Evolutionary conservation across 1,140 invertebrate species (phyloP), one percentile per base, ranked within the genome.

Genomic region (Aricia agestis): DNA sequence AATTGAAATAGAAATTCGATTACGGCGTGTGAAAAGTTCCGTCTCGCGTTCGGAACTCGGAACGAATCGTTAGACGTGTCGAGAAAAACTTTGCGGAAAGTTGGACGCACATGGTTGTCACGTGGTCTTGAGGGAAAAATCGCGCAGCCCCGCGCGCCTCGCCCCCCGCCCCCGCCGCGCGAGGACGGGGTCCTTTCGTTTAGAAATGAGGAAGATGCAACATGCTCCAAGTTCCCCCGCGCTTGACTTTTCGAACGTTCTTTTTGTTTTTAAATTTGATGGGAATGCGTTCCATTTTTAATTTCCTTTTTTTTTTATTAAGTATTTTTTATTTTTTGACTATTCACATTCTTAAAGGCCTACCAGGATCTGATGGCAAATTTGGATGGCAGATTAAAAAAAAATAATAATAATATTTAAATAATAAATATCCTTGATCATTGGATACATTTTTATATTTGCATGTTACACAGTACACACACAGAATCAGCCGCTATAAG

Each of bases 61-160:
- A 18, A 63, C 59, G 67, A 32, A 41, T 68, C 66, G 45, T 32
- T 41, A 68, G 45, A 57, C 32, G 65, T 45, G 72, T 63, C 17
- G 70, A 70, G 74, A 70, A 76, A 77, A 78, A 76, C 72, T 78
- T 78, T 66, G 72, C 59, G 58, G 61, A 87, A 86, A 86, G 78
- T 83, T 85, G 65, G 75, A 81, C 78, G 78, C 86, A 86, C 87
- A 84, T 89, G 87, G 73, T 66, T 72, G 77, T 80, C 87, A 87
- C 87, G 87, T 89, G 87, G 85, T 88, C 84, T 88, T 86, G 83
- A 80, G 78, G 78, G 82, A 89, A 89, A 89, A 87, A 85, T 86
- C 82, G 83, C 84, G 84, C 86, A 82, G 80, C 76, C 73, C 82
- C 81, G 78, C 80, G 74, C 74, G 76, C 78, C 78, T 79, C 76